Conservation (phyloP, 2,888 invertebrate species). For the Terebella lapidaria region DNA sequence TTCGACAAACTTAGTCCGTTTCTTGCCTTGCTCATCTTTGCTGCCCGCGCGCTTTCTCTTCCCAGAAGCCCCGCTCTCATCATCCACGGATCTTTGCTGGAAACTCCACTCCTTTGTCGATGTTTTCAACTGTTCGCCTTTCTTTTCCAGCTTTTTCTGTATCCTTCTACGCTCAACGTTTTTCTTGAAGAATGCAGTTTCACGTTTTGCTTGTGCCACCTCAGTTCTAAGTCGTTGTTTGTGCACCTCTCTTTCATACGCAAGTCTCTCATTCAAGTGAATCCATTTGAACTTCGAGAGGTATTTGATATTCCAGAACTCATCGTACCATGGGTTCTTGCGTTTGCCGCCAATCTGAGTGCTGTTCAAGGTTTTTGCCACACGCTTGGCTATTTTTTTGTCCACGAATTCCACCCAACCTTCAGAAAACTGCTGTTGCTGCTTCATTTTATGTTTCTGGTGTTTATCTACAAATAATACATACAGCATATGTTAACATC, state of each 20-base stretch:
- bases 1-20: neutral
- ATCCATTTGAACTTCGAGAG: slow-evolving; percentile 92
- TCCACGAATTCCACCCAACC: slow-evolving; percentile 94
- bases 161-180: slow-evolving; percentile 21
- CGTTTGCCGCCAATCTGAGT: slow-evolving; percentile 66
- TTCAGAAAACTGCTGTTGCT: slow-evolving; percentile 58
- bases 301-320: slow-evolving; percentile 95
- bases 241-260: slow-evolving; percentile 84
- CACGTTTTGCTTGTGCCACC: slow-evolving; percentile 85
- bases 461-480: slow-evolving; percentile 23
- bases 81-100: neutral
- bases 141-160: neutral
- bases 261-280: slow-evolving; percentile 86
- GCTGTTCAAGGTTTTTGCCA: slow-evolving; percentile 80
- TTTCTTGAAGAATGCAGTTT: slow-evolving; percentile 78
- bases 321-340: slow-evolving; percentile 80
- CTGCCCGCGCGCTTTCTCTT: no score
- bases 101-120: neutral
- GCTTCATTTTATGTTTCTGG: slow-evolving; percentile 31
- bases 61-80: neutral
- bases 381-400: slow-evolving; percentile 79
- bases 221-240: slow-evolving; percentile 80
- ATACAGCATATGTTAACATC: neutral
- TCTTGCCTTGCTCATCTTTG: neutral
- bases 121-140: neutral